Base-by-base conservation (phyloP, 2,888 invertebrate species). In the Drosophila ezoana region DNA sequence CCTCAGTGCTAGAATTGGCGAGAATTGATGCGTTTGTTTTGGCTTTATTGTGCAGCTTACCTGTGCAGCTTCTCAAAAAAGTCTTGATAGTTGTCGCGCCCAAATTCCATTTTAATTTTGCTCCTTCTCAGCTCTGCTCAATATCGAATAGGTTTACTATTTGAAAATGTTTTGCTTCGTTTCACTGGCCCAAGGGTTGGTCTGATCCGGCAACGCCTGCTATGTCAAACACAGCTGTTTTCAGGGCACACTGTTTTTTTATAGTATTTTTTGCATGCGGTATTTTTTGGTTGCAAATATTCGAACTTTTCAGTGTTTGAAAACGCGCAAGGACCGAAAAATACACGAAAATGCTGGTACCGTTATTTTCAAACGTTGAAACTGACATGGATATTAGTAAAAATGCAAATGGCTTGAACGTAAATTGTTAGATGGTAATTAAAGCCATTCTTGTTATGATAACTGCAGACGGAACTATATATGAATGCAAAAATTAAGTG, bases 21-120 rank as follows among this genome's bases (percentile, higher is more conserved):
- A 13, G n/a, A 16, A 10, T 14, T 40, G n/a, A 48, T 3, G n/a
- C 9, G 11, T 4, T 10, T 23, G 0, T 4, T 4, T 28, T 14
- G 8, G 23, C 14, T 3, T 2, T 11, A 9, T 11, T 41, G 16
- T 11, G 4, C 13, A 0, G 6, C 5, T 63, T 11, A 65, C 64
- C 64, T 63, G 28, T 48, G 35, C 35, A 65, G 63, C 20, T 41
- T 47, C 4, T 65, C 47, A 47, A 65, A 65, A 28, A 65, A 62
- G 9, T 52, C 64, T 13, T 47, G 18, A 16, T 37, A 35, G 4
- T 18, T 56, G 11, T 63, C 66, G 38, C 45, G 38, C 5, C 38
- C 45, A 2, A 38, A 47, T 32, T 52, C 47, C 67, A 68, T 68
- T 9, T 4, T 9, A n/a, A 28, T 40, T 40, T 41, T 60, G n/a